Evolutionary conservation across 2,113 vertebrate species (phyloP).

Genomic region (Vulpes lagopus): DNA sequence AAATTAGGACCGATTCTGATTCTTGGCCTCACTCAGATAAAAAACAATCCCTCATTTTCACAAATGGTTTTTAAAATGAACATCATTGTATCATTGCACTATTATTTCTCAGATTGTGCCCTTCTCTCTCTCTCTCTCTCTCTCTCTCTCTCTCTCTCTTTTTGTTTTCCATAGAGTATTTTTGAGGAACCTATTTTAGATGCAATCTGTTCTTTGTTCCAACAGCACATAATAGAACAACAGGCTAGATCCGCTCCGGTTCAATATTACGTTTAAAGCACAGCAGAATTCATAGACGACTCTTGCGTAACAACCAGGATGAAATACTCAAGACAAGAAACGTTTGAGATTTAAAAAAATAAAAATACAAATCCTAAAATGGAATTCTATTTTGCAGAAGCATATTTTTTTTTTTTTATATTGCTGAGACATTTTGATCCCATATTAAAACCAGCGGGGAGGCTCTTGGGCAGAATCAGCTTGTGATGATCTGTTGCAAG

Average conservation of each 20-base stretch:
- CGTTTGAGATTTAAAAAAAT: background rate
- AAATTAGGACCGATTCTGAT: background rate
- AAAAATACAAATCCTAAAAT: background rate
- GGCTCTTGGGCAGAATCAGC: background rate
- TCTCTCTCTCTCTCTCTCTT: no score
- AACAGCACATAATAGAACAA: background rate
- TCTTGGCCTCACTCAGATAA: background rate
- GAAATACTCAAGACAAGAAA: slow-evolving; percentile 16
- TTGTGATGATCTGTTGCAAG: background rate
- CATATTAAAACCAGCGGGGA: slow-evolving; percentile 30
- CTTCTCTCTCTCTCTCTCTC: background rate
- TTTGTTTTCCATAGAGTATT: background rate
- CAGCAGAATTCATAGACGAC: background rate
- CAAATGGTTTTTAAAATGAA: slow-evolving; percentile 29
- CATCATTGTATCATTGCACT: background rate
- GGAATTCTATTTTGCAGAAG: background rate
- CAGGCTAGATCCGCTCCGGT: background rate
- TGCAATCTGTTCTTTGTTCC: background rate
- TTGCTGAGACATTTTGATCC: background rate
- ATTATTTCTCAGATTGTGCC: slow-evolving; percentile 20
- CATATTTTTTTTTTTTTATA: background rate
- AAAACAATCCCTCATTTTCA: background rate
- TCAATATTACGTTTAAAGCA: background rate
- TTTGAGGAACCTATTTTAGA: background rate
- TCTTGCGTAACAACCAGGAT: background rate